Evolutionary conservation across 1,140 invertebrate species (phyloP).

Genomic region (Rhopalosiphum padi): DNA sequence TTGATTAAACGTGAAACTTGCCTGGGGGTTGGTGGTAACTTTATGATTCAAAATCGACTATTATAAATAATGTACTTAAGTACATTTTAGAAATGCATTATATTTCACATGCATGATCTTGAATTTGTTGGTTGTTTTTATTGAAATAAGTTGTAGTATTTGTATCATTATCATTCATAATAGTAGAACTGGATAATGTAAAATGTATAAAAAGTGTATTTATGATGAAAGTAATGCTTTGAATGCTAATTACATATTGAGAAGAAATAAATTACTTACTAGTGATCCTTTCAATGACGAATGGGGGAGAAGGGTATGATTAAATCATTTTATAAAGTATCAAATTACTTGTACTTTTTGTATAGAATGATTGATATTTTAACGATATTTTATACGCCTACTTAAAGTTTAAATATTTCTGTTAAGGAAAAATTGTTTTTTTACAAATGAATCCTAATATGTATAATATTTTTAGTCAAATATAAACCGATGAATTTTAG

Average conservation of each 20-base stretch:
- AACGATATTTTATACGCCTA: neutral
- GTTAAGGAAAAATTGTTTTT: neutral
- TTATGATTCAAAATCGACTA: no score
- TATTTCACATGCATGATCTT: neutral
- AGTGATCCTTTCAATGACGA: neutral
- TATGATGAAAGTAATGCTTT: neutral
- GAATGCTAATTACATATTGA: neutral
- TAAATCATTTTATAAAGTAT: neutral
- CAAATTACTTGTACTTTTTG: neutral
- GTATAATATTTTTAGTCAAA: neutral
- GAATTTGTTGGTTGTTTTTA: neutral
- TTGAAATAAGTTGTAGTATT: neutral
- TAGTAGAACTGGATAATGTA: neutral
- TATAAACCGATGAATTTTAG: neutral
- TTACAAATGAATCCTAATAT: neutral
- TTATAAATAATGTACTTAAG: neutral
- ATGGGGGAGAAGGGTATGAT: no score
- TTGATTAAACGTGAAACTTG: neutral
- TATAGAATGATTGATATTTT: neutral
- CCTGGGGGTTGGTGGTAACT: no score
- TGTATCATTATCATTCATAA: neutral
- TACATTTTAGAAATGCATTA: neutral
- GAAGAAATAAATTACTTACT: neutral
- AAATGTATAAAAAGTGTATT: no score
- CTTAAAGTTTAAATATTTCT: neutral